Evolutionary conservation across 2,888 invertebrate species (phyloP).

Genomic region (Pharmacophagus antenor): DNA sequence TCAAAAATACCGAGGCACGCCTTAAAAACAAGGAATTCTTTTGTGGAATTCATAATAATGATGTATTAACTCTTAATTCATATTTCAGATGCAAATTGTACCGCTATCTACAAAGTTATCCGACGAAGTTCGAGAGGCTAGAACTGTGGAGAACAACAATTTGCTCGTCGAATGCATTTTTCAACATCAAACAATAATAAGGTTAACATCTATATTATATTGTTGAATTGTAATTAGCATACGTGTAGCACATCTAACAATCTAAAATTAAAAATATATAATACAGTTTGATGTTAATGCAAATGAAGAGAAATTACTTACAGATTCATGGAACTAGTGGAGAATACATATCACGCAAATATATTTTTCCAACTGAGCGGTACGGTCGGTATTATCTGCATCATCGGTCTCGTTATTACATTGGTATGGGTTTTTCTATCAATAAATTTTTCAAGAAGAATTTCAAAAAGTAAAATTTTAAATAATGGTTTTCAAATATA

Average conservation of each 20-base stretch:
- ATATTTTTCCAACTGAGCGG: slow-evolving; percentile 79
- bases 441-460: too few species aligned
- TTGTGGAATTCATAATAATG: too few species aligned
- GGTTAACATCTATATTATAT: slow-evolving; percentile 2
- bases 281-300: too few species aligned
- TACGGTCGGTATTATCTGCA: slow-evolving; percentile 70
- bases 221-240: not conserved
- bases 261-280: too few species aligned
- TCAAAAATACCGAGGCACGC: too few species aligned
- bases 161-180: slow-evolving; percentile 55
- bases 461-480: too few species aligned
- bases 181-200: slow-evolving; percentile 46
- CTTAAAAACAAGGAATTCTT: too few species aligned
- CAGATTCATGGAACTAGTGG: slow-evolving; percentile 70
- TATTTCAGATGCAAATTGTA: slow-evolving; percentile 47
- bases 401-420: slow-evolving; percentile 65
- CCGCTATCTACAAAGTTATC: slow-evolving; percentile 38
- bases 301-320: too few species aligned
- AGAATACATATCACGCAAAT: slow-evolving; percentile 71
- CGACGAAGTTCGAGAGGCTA: slow-evolving; percentile 33
- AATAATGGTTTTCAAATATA: too few species aligned
- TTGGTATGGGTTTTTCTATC: slow-evolving; percentile 51
- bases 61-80: too few species aligned
- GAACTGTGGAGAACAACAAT: slow-evolving; percentile 45
- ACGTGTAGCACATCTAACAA: not conserved